A percentile compares a stretch with the other conserved stretches of the same genome.
Evolutionary conservation across 2,888 invertebrate genomes (phyloP).

Genomic region (Zaprionus lineosus): DNA sequence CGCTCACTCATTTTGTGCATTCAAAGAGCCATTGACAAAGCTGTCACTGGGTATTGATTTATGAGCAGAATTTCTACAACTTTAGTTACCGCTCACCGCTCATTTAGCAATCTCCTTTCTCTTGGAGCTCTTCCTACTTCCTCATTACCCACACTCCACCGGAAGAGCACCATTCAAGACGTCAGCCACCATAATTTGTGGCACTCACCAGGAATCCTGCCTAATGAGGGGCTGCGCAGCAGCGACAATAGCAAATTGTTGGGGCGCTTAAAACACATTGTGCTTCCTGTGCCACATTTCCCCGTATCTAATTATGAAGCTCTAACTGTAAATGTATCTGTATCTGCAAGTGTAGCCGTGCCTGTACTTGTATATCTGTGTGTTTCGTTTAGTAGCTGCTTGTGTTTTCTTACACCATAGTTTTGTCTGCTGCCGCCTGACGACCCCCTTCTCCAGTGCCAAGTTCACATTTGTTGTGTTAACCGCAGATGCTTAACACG

Average conservation of each 20-base stretch:
- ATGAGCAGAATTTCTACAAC: slow-evolving; percentile 29
- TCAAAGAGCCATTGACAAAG: slow-evolving; percentile 71
- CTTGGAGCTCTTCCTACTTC: background rate
- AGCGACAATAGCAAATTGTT: slow-evolving; percentile 10
- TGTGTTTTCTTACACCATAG: background rate
- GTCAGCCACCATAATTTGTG: slow-evolving; percentile 61
- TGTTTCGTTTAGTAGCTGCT: background rate
- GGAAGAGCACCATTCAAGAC: slow-evolving; percentile 51
- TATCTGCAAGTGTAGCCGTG: slow-evolving; percentile 5
- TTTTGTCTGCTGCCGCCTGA: slow-evolving; percentile 16
- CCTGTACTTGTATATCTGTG: background rate
- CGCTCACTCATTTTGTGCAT: slow-evolving; percentile 61
- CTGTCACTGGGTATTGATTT: slow-evolving; percentile 74
- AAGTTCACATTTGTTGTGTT: slow-evolving; percentile 55
- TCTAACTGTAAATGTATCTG: slow-evolving; percentile 4
- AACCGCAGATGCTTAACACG: slow-evolving; percentile 60
- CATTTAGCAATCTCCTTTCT: background rate
- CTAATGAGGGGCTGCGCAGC: slow-evolving; percentile 48
- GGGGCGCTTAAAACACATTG: slow-evolving; percentile 57
- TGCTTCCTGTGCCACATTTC: slow-evolving; percentile 47
- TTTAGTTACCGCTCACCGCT: background rate
- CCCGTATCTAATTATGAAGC: slow-evolving; percentile 46
- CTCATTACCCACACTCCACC: background rate
- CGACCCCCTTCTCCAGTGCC: too few species aligned
- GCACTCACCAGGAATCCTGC: slow-evolving; percentile 27